These are phyloP conservation scores for Cydia pomonella DNA, from an alignment of 1,140 invertebrate species.

Conservation along the genomic window DNA sequence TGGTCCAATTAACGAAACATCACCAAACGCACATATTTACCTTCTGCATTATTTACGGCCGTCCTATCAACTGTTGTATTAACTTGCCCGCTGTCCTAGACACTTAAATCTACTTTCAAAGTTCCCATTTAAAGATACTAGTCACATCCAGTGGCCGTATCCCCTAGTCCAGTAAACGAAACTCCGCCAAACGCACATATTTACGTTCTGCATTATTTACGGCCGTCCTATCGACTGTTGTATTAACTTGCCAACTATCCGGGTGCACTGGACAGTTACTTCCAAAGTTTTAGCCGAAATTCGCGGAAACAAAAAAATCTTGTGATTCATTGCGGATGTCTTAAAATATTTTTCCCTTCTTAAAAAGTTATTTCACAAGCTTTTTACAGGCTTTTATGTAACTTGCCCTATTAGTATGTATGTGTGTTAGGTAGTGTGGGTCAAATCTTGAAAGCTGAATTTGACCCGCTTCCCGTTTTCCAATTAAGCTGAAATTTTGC, in stretches of 20 bases:
- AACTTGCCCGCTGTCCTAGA: constrained; percentile 5
- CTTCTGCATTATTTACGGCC: constrained; percentile 67
- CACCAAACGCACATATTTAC: constrained; percentile 77
- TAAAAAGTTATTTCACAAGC: too few species aligned
- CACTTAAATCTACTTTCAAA: too few species aligned
- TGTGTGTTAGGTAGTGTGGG: too few species aligned
- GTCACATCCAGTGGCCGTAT: constrained; percentile 49
- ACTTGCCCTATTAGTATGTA: too few species aligned
- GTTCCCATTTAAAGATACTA: too few species aligned
- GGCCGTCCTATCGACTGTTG: constrained; percentile 62
- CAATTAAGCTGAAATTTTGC: too few species aligned
- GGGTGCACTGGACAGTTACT: neutral
- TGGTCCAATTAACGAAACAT: constrained; percentile 50
- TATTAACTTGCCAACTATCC: constrained; percentile 35
- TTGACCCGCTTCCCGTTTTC: too few species aligned
- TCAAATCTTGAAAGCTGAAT: too few species aligned
- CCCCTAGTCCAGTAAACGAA: constrained; percentile 52
- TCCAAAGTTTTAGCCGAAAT: neutral
- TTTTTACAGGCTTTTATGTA: too few species aligned
- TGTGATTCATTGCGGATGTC: neutral
- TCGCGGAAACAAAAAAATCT: constrained; percentile 1
- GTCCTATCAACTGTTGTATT: constrained; percentile 61
- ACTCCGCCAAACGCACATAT: constrained; percentile 73
- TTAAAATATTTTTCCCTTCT: neutral
- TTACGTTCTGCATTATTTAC: constrained; percentile 71